Base-by-base conservation (phyloP, 2,888 invertebrate genomes). In the Sepiola atlantica region DNA sequence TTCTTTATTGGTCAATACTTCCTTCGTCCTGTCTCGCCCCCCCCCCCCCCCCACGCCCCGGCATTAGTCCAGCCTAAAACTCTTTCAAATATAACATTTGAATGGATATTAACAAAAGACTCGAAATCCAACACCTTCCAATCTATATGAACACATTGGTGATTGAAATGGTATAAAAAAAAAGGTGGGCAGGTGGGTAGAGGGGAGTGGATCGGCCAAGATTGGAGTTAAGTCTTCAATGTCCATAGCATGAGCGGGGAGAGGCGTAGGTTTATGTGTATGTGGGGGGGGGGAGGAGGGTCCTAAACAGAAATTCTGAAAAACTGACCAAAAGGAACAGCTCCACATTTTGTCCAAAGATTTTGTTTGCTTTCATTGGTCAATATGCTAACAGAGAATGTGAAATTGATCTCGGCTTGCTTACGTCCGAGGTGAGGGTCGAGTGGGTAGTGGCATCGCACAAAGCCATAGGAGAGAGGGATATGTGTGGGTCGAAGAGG, bases 121-220 rank as follows among this genome's bases (percentile, higher is more conserved):
- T 77, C 32, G 77, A 77, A 77, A 77, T 77, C 77, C 77, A 77
- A 77, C 77, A 77, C 77, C n/a, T 77, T 77, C 77, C 77, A 77
- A 14, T 45, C 45, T 45, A 45, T n/a, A n/a, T 12, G 28, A 14
- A 77, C 77, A 77, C 77, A n/a, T n/a, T 77, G 32, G 77, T n/a
- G 77, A 77, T 77, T 77, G 77, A 77, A 77, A 77, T 16, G n/a
- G 77, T n/a, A 16, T 20, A 18, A n/a, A 77, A n/a, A 32, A 18
- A 77, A 77, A n/a, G 14, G 77, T 32, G 21, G 77, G n/a, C n/a
- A 77, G 77, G 77, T 77, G n/a, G 21, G 77, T 32, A 32, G 77
- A 0, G 77, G 16, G n/a, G n/a, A 4, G 77, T n/a, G n/a, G 16
- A 16, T 77, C 18, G 24, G 61, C 32, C 32, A 32, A 77, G 32